Evolutionary conservation across 1,140 invertebrate species (phyloP), one percentile per base, ranked within the genome.

Genomic region (Papilio machaon): DNA sequence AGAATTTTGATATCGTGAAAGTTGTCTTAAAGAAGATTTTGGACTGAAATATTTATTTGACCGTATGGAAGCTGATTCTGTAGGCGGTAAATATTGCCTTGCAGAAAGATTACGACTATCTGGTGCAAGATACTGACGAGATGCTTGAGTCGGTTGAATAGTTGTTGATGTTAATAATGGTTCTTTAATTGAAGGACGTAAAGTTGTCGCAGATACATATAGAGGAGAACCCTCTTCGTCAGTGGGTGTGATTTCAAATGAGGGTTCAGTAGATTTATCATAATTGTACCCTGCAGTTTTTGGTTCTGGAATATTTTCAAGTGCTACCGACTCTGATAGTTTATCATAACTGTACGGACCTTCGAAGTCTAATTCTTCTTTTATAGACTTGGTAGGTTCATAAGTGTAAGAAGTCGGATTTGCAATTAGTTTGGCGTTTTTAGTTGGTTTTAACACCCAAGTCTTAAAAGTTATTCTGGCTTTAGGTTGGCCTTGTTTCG

Each of bases 381-480:
- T 75, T 17, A 80, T 75, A 15, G 79, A 64, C 67, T 83, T 83
- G 58, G 85, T 80, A 73, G 91, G 89, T 49, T 80, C 85, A 60
- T 91, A 91, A 38, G 83, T 89, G 73, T 92, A 92, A n/a, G 92
- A 80, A 80, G 87, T 88, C 30, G 89, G 82, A 19, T 91, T 84
- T 43, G 82, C 83, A 15, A 88, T 84, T 76, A 93, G 81, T 80
- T 89, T 90, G 35, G 86, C 85, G 73, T 82, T 81, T 83, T 90
- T 93, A 15, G 89, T 87, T 8, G 93, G 93, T 84, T 91, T 92
- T n/a, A 93, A 85, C 46, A 94, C 91, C 92, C 92, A 94, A 13
- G 92, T 93, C 87, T 94, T 94, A 74, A 93, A 90, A 64, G 90
- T 92, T 46, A 94, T 89, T 86, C 91, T 82, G 17, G 93, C 92